Evolutionary conservation across 2,113 vertebrate genomes (phyloP), one percentile per base, ranked within the genome.

Genomic region (Benthochromis sp.): DNA sequence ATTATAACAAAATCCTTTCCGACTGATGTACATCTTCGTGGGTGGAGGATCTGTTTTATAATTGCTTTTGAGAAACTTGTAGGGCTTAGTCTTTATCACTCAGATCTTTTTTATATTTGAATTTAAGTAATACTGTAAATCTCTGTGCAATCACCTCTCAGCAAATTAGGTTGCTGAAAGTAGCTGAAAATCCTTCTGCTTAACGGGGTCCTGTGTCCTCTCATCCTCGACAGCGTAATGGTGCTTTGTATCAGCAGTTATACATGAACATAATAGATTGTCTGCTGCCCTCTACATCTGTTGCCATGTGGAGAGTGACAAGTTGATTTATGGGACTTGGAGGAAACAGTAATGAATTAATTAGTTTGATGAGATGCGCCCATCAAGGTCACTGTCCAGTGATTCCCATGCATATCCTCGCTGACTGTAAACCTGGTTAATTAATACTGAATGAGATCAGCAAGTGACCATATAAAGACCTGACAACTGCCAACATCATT

Each of bases 271-370:
- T 91, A 94, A 92, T 89, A 87, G 84, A 92, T 87, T 78, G 81
- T 89, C 73, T 53, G 38, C 81, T 85, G 87, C 81, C 73, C 85
- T 89, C 85, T 84, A 84, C 94, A 93, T 94, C 90, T 94, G 92
- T 80, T 92, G 71, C 80, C 89, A 86, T 85, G 88, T 83, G 40
- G 53, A 90, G 79, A 90, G n/a, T 90, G 92, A 92, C 94, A 92
- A 43, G 82, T 86, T 95, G 93, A 96, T 94, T 94, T 93, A 95
- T 94, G 89, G 87, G 84, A 87, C 83, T 92, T 90, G 85, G 85
- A 85, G 88, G 59, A 92, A 69, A 73, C 24, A 57, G 85, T 89
- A 89, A 93, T 92, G 53, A 87, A 95, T 92, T 93, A 92, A 93
- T 92, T 89, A 94, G 57, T 82, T 87, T 84, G 88, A 91, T 87